Conservation (phyloP, 2,888 invertebrate genomes). For the Ctenicera cuprea region DNA sequence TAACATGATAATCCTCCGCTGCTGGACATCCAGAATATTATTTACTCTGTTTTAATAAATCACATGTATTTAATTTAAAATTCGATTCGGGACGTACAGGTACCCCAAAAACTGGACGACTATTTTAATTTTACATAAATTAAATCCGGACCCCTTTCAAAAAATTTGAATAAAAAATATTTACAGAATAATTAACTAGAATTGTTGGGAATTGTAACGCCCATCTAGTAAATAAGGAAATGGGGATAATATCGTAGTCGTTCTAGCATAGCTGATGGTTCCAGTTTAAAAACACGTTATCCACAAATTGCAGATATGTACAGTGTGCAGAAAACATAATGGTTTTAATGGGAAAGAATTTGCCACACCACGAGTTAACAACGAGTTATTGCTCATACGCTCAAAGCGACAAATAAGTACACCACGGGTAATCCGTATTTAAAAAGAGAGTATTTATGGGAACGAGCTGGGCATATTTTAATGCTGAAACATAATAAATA, state of each 20-base stretch:
- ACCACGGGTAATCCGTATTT: slow-evolving; percentile 46
- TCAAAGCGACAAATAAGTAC: slow-evolving; percentile 47
- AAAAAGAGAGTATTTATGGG: slow-evolving; percentile 57
- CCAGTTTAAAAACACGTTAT: neutral
- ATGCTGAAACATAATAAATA: slow-evolving; percentile 65
- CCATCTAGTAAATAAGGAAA: neutral
- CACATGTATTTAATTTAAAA: slow-evolving; percentile 56
- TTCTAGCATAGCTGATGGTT: neutral
- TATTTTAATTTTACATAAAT: slow-evolving; percentile 15
- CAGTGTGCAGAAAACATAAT: slow-evolving; percentile 44
- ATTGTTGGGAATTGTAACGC: too few species aligned
- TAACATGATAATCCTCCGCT: slow-evolving; percentile 62
- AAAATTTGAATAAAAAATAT: too few species aligned
- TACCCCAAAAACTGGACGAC: neutral
- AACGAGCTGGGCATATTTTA: slow-evolving; percentile 59
- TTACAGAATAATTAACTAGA: too few species aligned
- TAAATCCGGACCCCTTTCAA: neutral
- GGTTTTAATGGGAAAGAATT: slow-evolving; percentile 39
- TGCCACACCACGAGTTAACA: slow-evolving; percentile 40
- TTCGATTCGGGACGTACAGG: slow-evolving; percentile 19
- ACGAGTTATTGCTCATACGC: slow-evolving; percentile 42
- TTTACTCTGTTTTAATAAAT: slow-evolving; percentile 57
- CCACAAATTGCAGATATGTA: slow-evolving; percentile 20
- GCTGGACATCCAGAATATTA: slow-evolving; percentile 57
- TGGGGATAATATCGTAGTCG: neutral